phyloP scores from a whole-genome alignment of 1,140 invertebrate species.

The Agrypnia vestita region DNA sequence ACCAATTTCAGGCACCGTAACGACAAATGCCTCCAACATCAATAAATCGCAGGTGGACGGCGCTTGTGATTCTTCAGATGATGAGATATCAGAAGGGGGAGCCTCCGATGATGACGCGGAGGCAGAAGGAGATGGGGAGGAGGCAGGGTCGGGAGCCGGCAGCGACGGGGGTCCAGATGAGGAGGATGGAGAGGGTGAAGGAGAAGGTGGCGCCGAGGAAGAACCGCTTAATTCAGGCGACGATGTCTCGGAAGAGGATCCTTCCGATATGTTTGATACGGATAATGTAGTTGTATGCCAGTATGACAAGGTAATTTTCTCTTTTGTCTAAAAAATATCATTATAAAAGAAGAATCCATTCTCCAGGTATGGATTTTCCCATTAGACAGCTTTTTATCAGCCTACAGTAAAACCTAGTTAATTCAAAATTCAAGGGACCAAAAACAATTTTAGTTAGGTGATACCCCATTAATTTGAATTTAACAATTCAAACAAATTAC shows the following conservation, averaged over 20 bases:
- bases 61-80: slow-evolving; percentile 68
- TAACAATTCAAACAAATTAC: no score
- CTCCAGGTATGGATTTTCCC: no score
- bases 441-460: no score
- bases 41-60: slow-evolving; percentile 58
- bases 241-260: slow-evolving; percentile 98
- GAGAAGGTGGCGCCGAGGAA: slow-evolving; percentile 85
- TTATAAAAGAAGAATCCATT: no score
- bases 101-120: slow-evolving; percentile 87
- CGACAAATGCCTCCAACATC: slow-evolving; percentile 32
- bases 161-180: slow-evolving; percentile 86
- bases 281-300: slow-evolving; percentile 99
- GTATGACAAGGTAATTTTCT: slow-evolving; percentile 91
- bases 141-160: slow-evolving; percentile 76
- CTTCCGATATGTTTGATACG: slow-evolving; percentile 95
- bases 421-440: no score
- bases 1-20: slow-evolving; percentile 9
- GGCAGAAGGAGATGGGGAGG: slow-evolving; percentile 82
- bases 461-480: no score
- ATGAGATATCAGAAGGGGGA: slow-evolving; percentile 75
- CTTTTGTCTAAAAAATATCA: no score
- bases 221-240: slow-evolving; percentile 97
- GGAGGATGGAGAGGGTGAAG: slow-evolving; percentile 81
- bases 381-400: no score
- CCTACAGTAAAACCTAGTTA: no score